These are phyloP conservation scores for Oenanthe melanoleuca DNA, from an alignment of 2,113 vertebrate genomes.

Conservation along the genomic window DNA sequence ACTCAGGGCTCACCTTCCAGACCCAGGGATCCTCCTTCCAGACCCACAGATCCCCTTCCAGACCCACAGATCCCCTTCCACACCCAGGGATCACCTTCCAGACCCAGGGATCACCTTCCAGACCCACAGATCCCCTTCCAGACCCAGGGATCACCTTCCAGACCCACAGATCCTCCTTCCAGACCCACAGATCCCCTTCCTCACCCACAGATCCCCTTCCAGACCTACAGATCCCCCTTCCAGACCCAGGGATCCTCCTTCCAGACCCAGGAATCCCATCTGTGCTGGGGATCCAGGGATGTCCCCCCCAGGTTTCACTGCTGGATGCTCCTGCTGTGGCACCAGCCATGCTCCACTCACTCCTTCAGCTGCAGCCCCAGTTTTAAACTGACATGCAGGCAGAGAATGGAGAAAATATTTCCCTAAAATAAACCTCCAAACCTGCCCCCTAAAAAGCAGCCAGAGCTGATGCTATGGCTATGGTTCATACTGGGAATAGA, in stretches of 20 bases:
- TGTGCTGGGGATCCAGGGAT: neutral
- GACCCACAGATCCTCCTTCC: conserved; percentile 9
- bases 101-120: conserved; percentile 48
- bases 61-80: conserved; percentile 17
- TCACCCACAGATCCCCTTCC: conserved; percentile 48
- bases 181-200: conserved; percentile 6
- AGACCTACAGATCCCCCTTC: conserved; percentile 43
- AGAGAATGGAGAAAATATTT: neutral
- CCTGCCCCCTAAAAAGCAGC: neutral
- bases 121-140: conserved; percentile 49
- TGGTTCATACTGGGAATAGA: neutral
- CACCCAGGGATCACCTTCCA: conserved; percentile 49
- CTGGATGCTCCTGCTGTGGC: neutral
- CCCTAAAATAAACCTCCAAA: neutral
- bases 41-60: neutral
- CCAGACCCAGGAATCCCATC: conserved; percentile 32
- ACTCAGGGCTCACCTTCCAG: no score
- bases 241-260: conserved; percentile 53
- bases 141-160: conserved; percentile 47
- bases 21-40: no score
- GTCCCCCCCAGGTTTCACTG: neutral
- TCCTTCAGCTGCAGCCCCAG: neutral
- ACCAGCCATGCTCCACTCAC: neutral
- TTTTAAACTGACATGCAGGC: neutral
- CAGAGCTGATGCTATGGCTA: neutral